These are phyloP conservation scores for Patella pellucida DNA, from an alignment of 2,888 invertebrate species.

Conservation along the genomic window DNA sequence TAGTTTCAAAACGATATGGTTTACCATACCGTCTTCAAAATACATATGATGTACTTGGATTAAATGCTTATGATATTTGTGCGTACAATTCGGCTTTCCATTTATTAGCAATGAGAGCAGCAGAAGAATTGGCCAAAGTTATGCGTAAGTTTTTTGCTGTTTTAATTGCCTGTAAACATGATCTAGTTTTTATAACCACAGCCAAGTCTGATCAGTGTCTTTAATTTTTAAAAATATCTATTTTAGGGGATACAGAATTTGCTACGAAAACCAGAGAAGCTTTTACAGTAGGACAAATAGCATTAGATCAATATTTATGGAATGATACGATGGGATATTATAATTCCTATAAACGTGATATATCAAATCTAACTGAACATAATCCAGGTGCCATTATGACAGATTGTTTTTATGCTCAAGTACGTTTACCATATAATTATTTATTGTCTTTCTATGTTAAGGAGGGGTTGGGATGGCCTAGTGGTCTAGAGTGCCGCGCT, in stretches of 20 bases:
- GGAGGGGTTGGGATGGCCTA: too few relatives aligned
- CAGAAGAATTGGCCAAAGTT: conserved; percentile 5
- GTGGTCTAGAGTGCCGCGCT: too few relatives aligned
- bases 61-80: not conserved
- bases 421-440: not conserved
- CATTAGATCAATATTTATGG: not conserved
- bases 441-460: too few relatives aligned
- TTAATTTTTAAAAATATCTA: too few relatives aligned
- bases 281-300: not conserved
- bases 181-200: too few relatives aligned
- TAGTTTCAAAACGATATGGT: not conserved
- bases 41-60: not conserved
- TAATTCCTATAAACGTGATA: not conserved
- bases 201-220: too few relatives aligned
- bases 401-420: conserved; percentile 2
- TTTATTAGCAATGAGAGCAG: not conserved
- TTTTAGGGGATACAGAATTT: not conserved
- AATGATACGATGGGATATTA: not conserved
- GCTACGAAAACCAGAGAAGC: not conserved
- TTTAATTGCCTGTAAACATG: too few relatives aligned
- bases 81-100: not conserved
- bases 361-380: not conserved
- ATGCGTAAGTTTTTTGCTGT: not conserved
- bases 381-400: not conserved
- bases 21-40: not conserved